Conservation (phyloP, 2,113 vertebrate species). For the Tringa solitaria region DNA sequence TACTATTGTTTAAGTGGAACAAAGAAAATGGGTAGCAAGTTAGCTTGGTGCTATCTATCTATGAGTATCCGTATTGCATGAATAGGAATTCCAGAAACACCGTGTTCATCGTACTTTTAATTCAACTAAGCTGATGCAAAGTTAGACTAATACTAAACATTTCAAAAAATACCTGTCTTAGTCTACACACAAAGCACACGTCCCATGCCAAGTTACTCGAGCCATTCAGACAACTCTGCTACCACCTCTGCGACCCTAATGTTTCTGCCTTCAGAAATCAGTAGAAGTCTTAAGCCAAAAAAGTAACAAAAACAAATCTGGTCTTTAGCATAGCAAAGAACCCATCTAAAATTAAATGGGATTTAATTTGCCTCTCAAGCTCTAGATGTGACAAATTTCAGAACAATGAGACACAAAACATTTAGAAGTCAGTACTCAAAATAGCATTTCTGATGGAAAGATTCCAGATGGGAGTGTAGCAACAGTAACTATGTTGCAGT, state of each 20-base stretch:
- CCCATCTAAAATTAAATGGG: slow-evolving; percentile 5
- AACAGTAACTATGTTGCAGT: slow-evolving; percentile 34
- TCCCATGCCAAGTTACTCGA: neutral
- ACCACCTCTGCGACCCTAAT: neutral
- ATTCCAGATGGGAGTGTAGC: slow-evolving; percentile 26
- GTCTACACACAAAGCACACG: neutral
- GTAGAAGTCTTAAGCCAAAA: neutral
- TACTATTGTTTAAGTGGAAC: neutral
- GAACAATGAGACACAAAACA: neutral
- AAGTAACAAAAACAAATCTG: neutral
- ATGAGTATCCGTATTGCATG: neutral
- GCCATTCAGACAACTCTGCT: neutral
- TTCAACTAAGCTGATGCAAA: neutral
- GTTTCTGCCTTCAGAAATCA: neutral
- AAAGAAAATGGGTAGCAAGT: neutral
- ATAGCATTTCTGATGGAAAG: slow-evolving; percentile 39
- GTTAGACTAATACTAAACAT: neutral
- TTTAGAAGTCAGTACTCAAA: slow-evolving; percentile 21
- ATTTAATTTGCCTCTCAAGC: neutral
- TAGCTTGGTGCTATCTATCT: neutral
- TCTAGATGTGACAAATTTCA: slow-evolving; percentile 28
- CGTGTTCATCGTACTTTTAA: neutral
- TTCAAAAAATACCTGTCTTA: rapidly evolving
- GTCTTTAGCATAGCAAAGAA: neutral
- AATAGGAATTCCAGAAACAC: neutral